Evolutionary conservation across 2,888 invertebrate genomes (phyloP).

Genomic region (Drosophila glabriapex): DNA sequence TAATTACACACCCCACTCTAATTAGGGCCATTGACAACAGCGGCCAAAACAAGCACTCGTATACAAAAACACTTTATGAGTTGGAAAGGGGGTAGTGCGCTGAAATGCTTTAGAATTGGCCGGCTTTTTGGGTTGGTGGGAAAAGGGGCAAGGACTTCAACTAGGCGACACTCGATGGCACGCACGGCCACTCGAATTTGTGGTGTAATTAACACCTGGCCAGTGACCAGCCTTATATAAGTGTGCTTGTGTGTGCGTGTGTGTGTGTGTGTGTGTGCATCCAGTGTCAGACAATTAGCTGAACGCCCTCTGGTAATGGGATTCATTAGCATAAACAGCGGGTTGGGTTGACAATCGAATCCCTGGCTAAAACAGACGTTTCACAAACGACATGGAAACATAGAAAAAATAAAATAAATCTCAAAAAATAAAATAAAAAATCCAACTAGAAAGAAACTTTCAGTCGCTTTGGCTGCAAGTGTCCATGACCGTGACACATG

Average conservation of each 20-base stretch:
- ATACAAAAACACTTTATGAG: constrained; percentile 52
- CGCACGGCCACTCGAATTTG: constrained; percentile 44
- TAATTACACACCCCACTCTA: constrained; percentile 59
- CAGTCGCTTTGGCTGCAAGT: constrained; percentile 40
- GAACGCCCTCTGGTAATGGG: constrained; percentile 6
- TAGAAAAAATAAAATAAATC: background rate
- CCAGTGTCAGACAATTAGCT: constrained; percentile 41
- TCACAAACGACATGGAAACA: constrained; percentile 1
- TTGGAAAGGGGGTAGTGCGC: background rate
- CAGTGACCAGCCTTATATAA: constrained; percentile 7
- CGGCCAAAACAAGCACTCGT: constrained; percentile 57
- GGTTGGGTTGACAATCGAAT: constrained; percentile 40
- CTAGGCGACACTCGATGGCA: constrained; percentile 38
- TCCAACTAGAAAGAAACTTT: constrained; percentile 31
- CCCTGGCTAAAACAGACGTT: constrained; percentile 13
- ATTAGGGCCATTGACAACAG: constrained; percentile 63
- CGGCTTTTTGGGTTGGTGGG: background rate
- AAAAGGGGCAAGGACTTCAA: background rate
- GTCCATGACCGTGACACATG: constrained; percentile 68
- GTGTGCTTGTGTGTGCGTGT: constrained; percentile 7
- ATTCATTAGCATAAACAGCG: constrained; percentile 46
- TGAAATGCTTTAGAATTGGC: constrained; percentile 25
- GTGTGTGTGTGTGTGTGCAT: constrained; percentile 4
- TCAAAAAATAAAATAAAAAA: background rate
- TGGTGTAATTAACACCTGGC: constrained; percentile 75